Evolutionary conservation across 2,113 vertebrate genomes (phyloP).

Genomic region (Sardina pilchardus): DNA sequence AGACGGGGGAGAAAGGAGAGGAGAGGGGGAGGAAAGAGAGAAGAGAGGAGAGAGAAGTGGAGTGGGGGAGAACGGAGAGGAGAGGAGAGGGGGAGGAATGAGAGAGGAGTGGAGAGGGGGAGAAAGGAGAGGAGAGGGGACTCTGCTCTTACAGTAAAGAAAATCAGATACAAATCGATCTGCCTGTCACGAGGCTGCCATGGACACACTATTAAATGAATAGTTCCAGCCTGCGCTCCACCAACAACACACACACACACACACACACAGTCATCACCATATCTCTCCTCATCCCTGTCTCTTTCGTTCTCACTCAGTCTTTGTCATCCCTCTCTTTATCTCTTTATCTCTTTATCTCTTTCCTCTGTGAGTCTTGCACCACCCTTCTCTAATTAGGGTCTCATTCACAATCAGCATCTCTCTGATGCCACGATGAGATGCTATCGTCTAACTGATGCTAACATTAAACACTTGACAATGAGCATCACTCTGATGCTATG

Average conservation of each 20-base stretch:
- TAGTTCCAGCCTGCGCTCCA: neutral
- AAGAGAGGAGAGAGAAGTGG: constrained; percentile 11
- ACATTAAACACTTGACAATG: too few relatives aligned
- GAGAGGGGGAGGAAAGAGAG: constrained; percentile 25
- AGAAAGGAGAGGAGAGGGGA: constrained; percentile 4
- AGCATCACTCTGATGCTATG: too few relatives aligned
- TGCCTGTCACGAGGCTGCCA: constrained; percentile 52
- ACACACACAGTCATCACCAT: too few relatives aligned
- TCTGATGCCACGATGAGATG: too few relatives aligned
- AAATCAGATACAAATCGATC: constrained; percentile 60
- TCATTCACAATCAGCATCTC: too few relatives aligned
- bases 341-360: neutral
- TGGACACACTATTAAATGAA: constrained; percentile 58
- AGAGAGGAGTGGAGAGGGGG: neutral
- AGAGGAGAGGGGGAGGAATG: constrained; percentile 26
- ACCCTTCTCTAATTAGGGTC: too few relatives aligned
- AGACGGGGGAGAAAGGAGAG: constrained; percentile 5
- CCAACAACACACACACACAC: neutral
- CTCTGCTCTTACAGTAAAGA: constrained; percentile 53
- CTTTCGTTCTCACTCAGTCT: neutral
- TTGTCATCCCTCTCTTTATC: too few relatives aligned
- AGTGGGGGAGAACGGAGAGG: constrained; percentile 36
- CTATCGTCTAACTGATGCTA: too few relatives aligned
- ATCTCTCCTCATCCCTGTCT: neutral
- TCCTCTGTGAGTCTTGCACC: neutral